Evolutionary conservation across 2,888 invertebrate genomes (phyloP), one percentile per base, ranked within the genome.

Genomic region (Torymus texanus): DNA sequence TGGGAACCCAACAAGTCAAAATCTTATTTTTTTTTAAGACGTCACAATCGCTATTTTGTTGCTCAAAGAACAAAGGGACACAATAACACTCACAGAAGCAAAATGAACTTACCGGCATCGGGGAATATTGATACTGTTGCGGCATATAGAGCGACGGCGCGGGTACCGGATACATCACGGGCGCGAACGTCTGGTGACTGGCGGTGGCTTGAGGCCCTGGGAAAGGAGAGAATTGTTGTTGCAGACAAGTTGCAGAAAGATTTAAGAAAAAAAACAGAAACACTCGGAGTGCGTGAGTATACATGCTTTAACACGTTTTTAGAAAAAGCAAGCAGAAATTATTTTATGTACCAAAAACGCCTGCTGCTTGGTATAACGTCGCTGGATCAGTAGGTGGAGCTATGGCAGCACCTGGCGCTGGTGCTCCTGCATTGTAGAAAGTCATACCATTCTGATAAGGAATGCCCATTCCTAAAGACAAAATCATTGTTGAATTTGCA

Each of bases 361-460:
- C 88, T 66, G 90, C 85, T 56, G 90, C 86, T 85, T 90, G 89
- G 83, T 90, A 90, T 83, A 90, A 85, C 4, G 89, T 86, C n/a
- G 89, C 81, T 72, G 90, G 89, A 84, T 90, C 90, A 18, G 88
- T 85, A 53, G 88, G 87, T 14, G 90, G 87, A 56, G 88, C 89
- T 55, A 90, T 86, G 0, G 89, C 86, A 53, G 89, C 86, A 51
- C 89, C 87, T 55, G 90, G 88, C 18, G 89, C 86, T 13, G 90
- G 88, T 51, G 88, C 86, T 80, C 87, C 88, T 51, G 90, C 82
- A 72, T 90, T 90, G 81, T 91, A 91, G 84, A 90, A 91, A 24
- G 91, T 87, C 88, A 91, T 88, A 50, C 91, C 90, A 83, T 90
- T 91, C 80, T 91, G 91, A 83, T 90, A 91, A 67, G 90, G 86